Base-by-base conservation (phyloP, 2,113 vertebrate genomes). In the Dolichotis patagonum region DNA sequence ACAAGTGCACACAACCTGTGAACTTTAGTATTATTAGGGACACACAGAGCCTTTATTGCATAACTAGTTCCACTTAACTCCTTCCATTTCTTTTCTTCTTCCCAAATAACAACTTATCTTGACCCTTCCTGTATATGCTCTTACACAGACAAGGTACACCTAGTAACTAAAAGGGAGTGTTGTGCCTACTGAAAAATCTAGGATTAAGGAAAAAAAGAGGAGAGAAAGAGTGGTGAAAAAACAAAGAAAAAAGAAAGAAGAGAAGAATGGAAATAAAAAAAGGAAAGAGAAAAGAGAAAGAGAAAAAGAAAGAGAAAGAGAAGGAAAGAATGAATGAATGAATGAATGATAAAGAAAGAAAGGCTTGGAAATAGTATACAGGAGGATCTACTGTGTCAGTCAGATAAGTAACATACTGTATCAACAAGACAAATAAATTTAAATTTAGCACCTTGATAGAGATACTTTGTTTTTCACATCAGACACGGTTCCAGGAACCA, bases 1-100 rank as follows among this genome's bases (percentile, higher is more conserved):
- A 38, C 52, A 67, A 58, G 4, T 82, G 22, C 67, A 96, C 88
- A 65, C 11, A 60, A 26, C 83, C 41, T 49, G 82, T 86, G 46
- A 41, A 54, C 85, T 87, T 94, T 52, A 85, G 12, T 65, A 35
- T 95, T 88, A 67, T 77, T 93, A 84, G 24, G 73, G 9, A 80
- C 7, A 3, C 75, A 80, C 7, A 69, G 52, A 78, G 49, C 54
- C 93, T 87, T 94, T 46, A 38, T 20, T 91, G 2, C 14, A 41
- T 56, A 58, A 35, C 80, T 16, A 65, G 3, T 83, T 94, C 65
- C 52, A 75, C 32, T 58, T 90, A 80, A 49, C 28, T 54, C 41
- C 62, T 94, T 24, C 30, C 65, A 2, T 88, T 62, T 22, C 38
- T 75, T 26, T 43, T 58, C 80, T 95, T n/a, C 56, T 92, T 77